These are phyloP conservation scores for Athripsodes cinereus DNA, from an alignment of 2,888 invertebrate genomes.

Conservation along the genomic window DNA sequence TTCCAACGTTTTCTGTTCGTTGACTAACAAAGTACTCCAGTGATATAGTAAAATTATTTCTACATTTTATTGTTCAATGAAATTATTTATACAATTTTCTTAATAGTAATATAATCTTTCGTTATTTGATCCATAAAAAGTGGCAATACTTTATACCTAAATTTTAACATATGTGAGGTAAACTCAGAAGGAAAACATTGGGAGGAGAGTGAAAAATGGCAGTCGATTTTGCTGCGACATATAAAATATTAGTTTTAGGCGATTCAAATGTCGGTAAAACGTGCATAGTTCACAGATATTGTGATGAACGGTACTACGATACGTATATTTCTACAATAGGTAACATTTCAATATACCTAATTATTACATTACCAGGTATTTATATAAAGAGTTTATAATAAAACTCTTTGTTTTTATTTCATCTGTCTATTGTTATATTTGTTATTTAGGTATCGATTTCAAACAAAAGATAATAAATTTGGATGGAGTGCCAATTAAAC, in stretches of 20 bases:
- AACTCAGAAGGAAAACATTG: slow-evolving; percentile 15
- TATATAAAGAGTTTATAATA: too few relatives aligned
- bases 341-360: too few relatives aligned
- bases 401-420: slow-evolving; percentile 6
- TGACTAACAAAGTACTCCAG: too few relatives aligned
- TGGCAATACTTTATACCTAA: too few relatives aligned
- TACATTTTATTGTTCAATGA: too few relatives aligned
- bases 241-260: slow-evolving; percentile 79
- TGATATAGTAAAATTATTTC: too few relatives aligned
- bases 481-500: slow-evolving; percentile 78
- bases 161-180: background rate
- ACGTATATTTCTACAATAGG: slow-evolving; percentile 88
- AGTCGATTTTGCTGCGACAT: slow-evolving; percentile 80
- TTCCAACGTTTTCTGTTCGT: too few relatives aligned
- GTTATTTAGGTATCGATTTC: slow-evolving; percentile 74
- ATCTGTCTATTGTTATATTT: slow-evolving; percentile 5
- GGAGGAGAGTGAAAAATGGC: slow-evolving; percentile 57
- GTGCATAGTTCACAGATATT: slow-evolving; percentile 84
- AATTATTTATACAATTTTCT: too few relatives aligned
- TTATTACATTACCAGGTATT: too few relatives aligned
- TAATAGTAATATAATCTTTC: too few relatives aligned
- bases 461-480: slow-evolving; percentile 85
- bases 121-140: too few relatives aligned
- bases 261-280: slow-evolving; percentile 89
- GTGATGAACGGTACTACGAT: slow-evolving; percentile 85